Conservation (phyloP, 2,888 invertebrate species). For the Mesorhabditis sp. region DNA sequence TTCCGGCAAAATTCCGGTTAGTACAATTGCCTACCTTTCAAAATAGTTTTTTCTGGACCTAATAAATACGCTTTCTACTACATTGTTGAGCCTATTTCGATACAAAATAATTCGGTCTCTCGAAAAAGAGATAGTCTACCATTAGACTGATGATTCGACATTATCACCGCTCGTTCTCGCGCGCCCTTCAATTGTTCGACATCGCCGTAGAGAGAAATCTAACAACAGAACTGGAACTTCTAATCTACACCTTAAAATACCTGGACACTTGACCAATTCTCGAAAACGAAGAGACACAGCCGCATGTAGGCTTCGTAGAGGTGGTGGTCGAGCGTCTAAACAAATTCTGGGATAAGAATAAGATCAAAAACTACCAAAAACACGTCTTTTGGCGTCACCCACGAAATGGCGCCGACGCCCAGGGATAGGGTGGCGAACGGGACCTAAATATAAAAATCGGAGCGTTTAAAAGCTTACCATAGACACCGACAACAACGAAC, state of each 20-base stretch:
- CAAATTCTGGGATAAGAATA: background rate
- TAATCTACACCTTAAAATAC: conserved; percentile 11
- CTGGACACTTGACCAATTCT: conserved; percentile 42
- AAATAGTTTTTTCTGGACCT: too few species aligned
- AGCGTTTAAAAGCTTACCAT: conserved; percentile 11
- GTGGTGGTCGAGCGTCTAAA: conserved; percentile 38
- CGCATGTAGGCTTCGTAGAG: conserved; percentile 48
- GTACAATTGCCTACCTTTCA: too few species aligned
- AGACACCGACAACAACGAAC: conserved; percentile 33
- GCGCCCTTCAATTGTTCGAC: conserved; percentile 20
- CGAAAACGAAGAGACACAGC: conserved; percentile 51
- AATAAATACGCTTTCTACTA: too few species aligned
- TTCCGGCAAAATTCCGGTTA: too few species aligned
- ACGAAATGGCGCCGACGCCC: conserved; percentile 37
- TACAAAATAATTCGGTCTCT: too few species aligned
- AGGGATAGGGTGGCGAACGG: conserved; percentile 46
- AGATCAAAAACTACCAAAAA: conserved; percentile 13
- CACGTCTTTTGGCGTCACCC: conserved; percentile 30
- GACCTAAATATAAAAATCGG: conserved; percentile 19
- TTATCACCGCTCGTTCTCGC: conserved; percentile 34
- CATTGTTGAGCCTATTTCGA: too few species aligned
- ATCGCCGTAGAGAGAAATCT: conserved; percentile 43
- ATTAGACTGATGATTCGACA: conserved; percentile 53
- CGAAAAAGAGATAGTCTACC: conserved; percentile 16
- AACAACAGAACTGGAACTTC: conserved; percentile 6